phyloP scores from a whole-genome alignment of 2,797 vertebrate genomes.

The Oreochromis mossambicus region DNA sequence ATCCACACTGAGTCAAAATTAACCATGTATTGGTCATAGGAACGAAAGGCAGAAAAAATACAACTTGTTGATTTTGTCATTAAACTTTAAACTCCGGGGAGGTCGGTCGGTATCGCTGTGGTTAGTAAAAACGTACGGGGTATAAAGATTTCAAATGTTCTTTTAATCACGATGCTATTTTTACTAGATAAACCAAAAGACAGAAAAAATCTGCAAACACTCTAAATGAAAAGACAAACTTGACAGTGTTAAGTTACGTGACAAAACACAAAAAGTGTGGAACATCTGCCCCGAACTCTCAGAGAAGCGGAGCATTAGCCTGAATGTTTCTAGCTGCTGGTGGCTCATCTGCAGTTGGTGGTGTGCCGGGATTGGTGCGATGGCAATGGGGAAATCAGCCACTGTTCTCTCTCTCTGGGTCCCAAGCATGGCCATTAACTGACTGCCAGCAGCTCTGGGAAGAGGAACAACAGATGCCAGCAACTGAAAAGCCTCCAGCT shows the following conservation, averaged over 20 bases:
- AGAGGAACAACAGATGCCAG: conserved; percentile 81
- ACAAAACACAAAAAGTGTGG: conserved; percentile 59
- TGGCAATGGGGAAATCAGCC: conserved; percentile 80
- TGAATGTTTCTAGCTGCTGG: conserved; percentile 77
- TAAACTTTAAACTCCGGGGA: conserved; percentile 7
- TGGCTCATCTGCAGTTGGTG: conserved; percentile 79
- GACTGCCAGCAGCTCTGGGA: conserved; percentile 81
- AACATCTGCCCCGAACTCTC: conserved; percentile 79
- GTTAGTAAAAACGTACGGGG: neutral
- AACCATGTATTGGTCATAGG: conserved; percentile 42
- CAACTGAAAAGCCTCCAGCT: conserved; percentile 80
- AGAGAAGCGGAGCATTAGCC: conserved; percentile 78
- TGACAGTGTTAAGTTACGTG: conserved; percentile 70
- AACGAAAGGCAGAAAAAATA: conserved; percentile 26
- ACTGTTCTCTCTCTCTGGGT: conserved; percentile 78
- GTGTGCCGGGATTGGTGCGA: conserved; percentile 77
- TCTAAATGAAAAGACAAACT: conserved; percentile 62
- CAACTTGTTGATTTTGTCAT: conserved; percentile 59
- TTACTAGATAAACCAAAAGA: conserved; percentile 21
- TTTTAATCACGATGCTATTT: conserved; percentile 22
- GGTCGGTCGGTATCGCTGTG: neutral
- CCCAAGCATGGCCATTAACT: conserved; percentile 80
- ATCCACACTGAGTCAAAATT: conserved; percentile 58
- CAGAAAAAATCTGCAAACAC: neutral
- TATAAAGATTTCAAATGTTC: conserved; percentile 13